A percentile compares a stretch with the other conserved stretches of the same genome.
phyloP scores from a whole-genome alignment of 2,888 invertebrate genomes.

The Achlya flavicornis region DNA sequence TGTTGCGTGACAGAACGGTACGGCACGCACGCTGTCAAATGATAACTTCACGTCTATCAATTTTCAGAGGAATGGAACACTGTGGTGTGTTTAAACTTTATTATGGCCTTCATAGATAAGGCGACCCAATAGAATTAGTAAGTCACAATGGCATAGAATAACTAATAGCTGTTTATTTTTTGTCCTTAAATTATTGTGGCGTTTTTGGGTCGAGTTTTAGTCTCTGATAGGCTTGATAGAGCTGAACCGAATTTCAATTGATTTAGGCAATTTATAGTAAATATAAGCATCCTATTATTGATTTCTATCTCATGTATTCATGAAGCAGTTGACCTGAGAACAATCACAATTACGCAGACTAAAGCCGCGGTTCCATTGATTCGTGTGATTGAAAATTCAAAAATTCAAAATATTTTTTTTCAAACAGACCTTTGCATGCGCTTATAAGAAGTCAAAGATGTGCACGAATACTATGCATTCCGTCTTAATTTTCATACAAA shows the following conservation, averaged over 20 bases:
- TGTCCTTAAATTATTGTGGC: slow-evolving; percentile 31
- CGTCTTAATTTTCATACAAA: no score
- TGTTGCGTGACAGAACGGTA: slow-evolving; percentile 73
- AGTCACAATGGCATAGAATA: slow-evolving; percentile 47
- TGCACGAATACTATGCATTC: no score
- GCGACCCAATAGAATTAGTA: slow-evolving; percentile 58
- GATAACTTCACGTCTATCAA: slow-evolving; percentile 82
- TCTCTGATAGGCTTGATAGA: background rate
- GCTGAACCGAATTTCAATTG: background rate
- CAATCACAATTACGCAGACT: no score
- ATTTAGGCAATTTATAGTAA: background rate
- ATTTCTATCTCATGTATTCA: background rate
- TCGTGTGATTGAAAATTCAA: no score
- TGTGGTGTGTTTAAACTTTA: slow-evolving; percentile 57
- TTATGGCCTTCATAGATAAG: slow-evolving; percentile 71
- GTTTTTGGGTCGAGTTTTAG: slow-evolving; percentile 29
- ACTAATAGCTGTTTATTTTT: slow-evolving; percentile 47
- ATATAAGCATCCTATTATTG: background rate
- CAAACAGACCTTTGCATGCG: no score
- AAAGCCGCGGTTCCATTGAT: no score
- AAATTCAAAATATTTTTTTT: no score
- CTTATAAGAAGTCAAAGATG: no score
- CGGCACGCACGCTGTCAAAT: slow-evolving; percentile 82
- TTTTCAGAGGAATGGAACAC: slow-evolving; percentile 74
- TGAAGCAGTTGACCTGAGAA: background rate